These are phyloP conservation scores for Aphaenogaster floridana DNA, from an alignment of 1,140 invertebrate genomes.

Conservation along the genomic window DNA sequence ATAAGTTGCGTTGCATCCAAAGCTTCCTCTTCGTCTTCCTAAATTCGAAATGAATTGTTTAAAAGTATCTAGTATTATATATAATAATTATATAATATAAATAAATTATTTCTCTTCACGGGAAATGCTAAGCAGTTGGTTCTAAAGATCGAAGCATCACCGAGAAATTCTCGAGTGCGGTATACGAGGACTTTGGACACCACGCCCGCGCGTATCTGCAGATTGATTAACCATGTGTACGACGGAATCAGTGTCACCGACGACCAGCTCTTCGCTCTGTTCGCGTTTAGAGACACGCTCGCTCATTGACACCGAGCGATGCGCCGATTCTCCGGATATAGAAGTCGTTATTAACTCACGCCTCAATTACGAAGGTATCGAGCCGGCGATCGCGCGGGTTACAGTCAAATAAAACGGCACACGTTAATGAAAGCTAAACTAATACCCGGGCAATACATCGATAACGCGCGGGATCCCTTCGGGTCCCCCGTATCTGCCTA, in stretches of 20 bases:
- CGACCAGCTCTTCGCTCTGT: neutral
- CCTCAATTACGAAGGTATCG: slow-evolving; percentile 33
- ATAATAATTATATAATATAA: neutral
- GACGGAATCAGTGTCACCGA: neutral
- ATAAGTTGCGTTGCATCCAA: neutral
- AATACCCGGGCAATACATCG: slow-evolving; percentile 40
- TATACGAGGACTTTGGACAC: neutral
- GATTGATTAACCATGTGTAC: neutral
- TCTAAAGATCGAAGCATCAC: neutral
- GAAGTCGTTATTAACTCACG: slow-evolving; percentile 46
- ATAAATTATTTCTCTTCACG: neutral
- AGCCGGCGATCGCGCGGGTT: slow-evolving; percentile 6
- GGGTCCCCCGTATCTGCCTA: neutral
- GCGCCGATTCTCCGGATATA: neutral
- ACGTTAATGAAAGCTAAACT: slow-evolving; percentile 58
- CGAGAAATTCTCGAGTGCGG: neutral
- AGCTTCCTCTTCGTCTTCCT: neutral
- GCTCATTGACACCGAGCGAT: slow-evolving; percentile 4
- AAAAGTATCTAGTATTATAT: neutral
- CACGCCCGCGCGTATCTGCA: neutral
- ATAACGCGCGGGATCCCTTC: slow-evolving; percentile 37
- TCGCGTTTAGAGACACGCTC: neutral
- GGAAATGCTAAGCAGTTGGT: neutral
- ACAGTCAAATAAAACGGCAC: slow-evolving; percentile 52
- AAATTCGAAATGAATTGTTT: neutral